Base-by-base conservation (phyloP, 2,797 vertebrate species). In the Moxostoma hubbsi region DNA sequence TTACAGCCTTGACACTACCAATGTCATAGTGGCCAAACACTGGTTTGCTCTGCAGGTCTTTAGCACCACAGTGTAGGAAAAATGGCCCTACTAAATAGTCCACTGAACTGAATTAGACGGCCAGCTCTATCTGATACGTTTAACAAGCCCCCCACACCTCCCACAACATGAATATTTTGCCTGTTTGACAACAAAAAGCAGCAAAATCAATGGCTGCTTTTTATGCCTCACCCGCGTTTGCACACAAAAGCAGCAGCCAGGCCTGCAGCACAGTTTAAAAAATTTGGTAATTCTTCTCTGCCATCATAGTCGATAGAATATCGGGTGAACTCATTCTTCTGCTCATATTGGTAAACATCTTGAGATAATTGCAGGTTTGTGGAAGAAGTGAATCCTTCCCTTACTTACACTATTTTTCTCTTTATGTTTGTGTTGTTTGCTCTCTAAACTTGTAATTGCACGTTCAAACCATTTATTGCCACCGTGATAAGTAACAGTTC, bases 91-190 rank as follows among this genome's bases (percentile, higher is more conserved):
- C 15, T 79, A 75, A 89, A 88, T 83, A 88, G 85, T 89, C 70
- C 68, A 86, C 80, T 82, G 88, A 91, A 83, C 86, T 89, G 83
- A 89, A 87, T 89, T 87, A 88, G 75, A 58, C 73, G 53, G 73
- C 69, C 53, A 77, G 55, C 68, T 85, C 73, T 77, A 81, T 89
- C 83, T 85, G 82, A 88, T 81, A 81, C 4, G 73, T 78, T 88
- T 87, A 89, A 89, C 88, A 84, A 86, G 83, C 85, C 80, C 82
- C 61, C 53, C 59, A 54, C 68, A 72, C 64, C 57, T 58, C 46
- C 24, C 36, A 69, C 67, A 72, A 80, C 81, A 76, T 88, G 85
- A 88, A 87, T 90, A 89, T 88, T 86, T 90, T 66, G 89, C 79
- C 81, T 83, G 76, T 65, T 75, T 89, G 67, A 75, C 83, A 87